Evolutionary conservation across 1,140 invertebrate species (phyloP).

Genomic region (Rhagoletis zephyria): DNA sequence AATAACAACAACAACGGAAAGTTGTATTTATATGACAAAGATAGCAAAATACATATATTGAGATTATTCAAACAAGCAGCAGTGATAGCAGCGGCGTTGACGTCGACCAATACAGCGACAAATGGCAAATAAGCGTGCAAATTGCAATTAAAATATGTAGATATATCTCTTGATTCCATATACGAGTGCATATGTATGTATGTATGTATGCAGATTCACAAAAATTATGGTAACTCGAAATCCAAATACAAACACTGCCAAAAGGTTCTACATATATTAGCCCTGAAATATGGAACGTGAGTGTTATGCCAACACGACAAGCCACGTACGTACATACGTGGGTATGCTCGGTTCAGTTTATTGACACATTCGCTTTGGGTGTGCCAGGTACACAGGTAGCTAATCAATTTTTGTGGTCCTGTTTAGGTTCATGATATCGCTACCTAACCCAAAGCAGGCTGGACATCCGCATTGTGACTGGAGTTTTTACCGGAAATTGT

Average conservation of each 20-base stretch:
- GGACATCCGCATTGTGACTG: too few relatives aligned
- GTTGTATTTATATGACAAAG: constrained; percentile 26
- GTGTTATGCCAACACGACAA: neutral
- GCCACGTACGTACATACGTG: neutral
- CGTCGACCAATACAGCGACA: neutral
- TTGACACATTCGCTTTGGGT: too few relatives aligned
- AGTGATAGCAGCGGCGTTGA: neutral
- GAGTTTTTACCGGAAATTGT: too few relatives aligned
- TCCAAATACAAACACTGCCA: neutral
- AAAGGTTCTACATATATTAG: neutral
- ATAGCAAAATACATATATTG: neutral
- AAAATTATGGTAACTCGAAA: constrained; percentile 3
- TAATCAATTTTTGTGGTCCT: too few relatives aligned
- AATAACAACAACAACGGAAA: neutral
- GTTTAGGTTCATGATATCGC: too few relatives aligned
- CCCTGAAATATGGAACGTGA: neutral
- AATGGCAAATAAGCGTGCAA: neutral
- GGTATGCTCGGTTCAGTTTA: too few relatives aligned
- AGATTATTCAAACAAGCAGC: constrained; percentile 24
- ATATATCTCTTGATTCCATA: neutral
- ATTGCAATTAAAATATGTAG: neutral
- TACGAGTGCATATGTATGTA: neutral
- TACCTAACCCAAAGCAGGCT: too few relatives aligned
- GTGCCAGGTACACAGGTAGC: too few relatives aligned
- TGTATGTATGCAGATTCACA: constrained; percentile 38